These are phyloP conservation scores for Cyprinodon tularosa DNA, from an alignment of 2,113 vertebrate genomes.

Conservation along the genomic window DNA sequence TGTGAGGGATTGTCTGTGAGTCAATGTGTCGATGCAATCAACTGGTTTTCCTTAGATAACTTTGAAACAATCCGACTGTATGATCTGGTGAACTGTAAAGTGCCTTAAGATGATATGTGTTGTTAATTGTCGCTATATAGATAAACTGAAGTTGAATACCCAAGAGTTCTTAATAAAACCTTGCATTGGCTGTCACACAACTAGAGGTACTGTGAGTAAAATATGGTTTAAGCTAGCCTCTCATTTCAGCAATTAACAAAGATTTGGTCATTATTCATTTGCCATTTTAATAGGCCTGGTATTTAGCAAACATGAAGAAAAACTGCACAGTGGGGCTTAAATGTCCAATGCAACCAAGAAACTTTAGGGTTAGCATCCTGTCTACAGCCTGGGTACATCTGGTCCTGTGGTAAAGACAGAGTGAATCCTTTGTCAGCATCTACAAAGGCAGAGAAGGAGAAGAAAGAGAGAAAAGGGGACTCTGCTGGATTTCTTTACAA, in stretches of 20 bases:
- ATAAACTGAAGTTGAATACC: too few relatives aligned
- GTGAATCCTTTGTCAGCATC: conserved; percentile 55
- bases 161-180: too few relatives aligned
- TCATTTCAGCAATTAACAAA: background rate
- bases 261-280: too few relatives aligned
- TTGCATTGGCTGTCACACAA: too few relatives aligned
- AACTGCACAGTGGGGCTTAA: conserved; percentile 28
- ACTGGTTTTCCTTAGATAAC: too few relatives aligned
- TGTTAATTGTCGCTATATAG: too few relatives aligned
- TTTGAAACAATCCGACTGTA: too few relatives aligned
- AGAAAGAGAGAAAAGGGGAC: conserved; percentile 56
- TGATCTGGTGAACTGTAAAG: too few relatives aligned
- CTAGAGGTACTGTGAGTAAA: too few relatives aligned
- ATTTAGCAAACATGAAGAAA: conserved; percentile 41
- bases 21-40: too few relatives aligned
- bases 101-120: too few relatives aligned
- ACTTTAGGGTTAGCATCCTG: conserved; percentile 54
- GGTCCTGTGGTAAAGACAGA: conserved; percentile 66
- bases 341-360: conserved; percentile 39
- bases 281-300: background rate
- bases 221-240: background rate
- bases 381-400: conserved; percentile 59
- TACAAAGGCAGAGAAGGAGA: conserved; percentile 60
- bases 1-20: too few relatives aligned
- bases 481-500: conserved; percentile 61